A percentile compares a stretch with the other conserved stretches of the same genome.
Conservation (phyloP, 2,888 invertebrate genomes). For the Hoplodrina blanda region DNA sequence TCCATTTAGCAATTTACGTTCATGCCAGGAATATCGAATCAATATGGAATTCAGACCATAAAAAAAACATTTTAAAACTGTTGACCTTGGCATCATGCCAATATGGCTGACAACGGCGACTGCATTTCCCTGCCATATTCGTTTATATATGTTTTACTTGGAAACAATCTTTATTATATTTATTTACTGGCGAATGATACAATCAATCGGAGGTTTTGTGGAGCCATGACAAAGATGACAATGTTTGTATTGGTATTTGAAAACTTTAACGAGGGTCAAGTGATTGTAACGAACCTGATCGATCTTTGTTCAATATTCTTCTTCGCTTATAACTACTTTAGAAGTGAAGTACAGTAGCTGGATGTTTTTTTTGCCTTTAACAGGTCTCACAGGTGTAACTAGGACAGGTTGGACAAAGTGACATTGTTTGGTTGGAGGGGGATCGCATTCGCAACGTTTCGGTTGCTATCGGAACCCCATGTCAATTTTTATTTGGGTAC, state of each 20-base stretch:
- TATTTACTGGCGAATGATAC: constrained; percentile 9
- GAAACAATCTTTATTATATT: constrained; percentile 20
- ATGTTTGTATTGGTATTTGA: constrained; percentile 19
- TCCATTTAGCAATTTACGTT: not conserved
- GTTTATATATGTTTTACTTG: constrained; percentile 30
- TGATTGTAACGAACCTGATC: constrained; percentile 40
- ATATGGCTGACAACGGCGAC: constrained; percentile 33
- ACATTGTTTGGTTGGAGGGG: constrained; percentile 11
- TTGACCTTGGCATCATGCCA: constrained; percentile 63
- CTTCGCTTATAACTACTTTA: not conserved
- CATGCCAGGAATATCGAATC: constrained; percentile 22
- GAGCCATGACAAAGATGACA: constrained; percentile 10
- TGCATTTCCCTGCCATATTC: constrained; percentile 54
- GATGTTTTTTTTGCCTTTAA: constrained; percentile 1
- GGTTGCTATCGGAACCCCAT: not conserved
- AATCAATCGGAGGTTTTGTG: constrained; percentile 3
- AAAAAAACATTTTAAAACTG: constrained; percentile 41
- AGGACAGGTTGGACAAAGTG: constrained; percentile 19
- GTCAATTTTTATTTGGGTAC: not conserved
- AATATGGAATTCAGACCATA: constrained; percentile 23
- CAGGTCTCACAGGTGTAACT: constrained; percentile 16
- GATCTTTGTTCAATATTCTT: constrained; percentile 27
- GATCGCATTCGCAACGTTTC: constrained; percentile 8
- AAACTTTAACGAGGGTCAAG: constrained; percentile 33
- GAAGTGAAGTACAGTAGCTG: not conserved